phyloP scores from a whole-genome alignment of 2,888 invertebrate genomes.

The Drosophila anomalata region DNA sequence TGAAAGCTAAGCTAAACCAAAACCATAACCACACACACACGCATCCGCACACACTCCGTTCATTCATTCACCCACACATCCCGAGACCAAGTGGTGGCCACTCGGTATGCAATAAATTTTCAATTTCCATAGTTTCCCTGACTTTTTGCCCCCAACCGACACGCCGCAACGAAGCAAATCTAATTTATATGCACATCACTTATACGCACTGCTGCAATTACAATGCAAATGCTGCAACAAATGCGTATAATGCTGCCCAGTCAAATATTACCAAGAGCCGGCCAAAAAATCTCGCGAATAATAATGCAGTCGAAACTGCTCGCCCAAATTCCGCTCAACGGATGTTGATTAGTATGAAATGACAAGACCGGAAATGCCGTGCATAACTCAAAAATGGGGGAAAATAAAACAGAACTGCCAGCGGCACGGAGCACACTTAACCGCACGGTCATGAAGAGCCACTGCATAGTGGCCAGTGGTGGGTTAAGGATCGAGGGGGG shows the following conservation, averaged over 20 bases:
- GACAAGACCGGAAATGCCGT: slow-evolving; percentile 70
- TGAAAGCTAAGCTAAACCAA: slow-evolving; percentile 22
- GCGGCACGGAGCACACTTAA: slow-evolving; percentile 39
- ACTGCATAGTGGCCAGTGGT: slow-evolving; percentile 6
- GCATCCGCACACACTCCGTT: not conserved
- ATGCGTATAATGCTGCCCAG: slow-evolving; percentile 29
- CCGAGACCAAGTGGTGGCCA: slow-evolving; percentile 8
- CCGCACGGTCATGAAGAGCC: slow-evolving; percentile 34
- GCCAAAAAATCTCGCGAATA: slow-evolving; percentile 6
- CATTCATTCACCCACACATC: slow-evolving; percentile 3
- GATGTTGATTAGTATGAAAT: slow-evolving; percentile 81
- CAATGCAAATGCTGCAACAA: slow-evolving; percentile 46
- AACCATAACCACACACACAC: slow-evolving; percentile 14
- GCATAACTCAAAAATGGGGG: slow-evolving; percentile 31
- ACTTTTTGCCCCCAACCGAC: slow-evolving; percentile 21
- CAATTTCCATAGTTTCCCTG: slow-evolving; percentile 55
- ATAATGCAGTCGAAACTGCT: slow-evolving; percentile 39
- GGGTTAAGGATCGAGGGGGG: not conserved
- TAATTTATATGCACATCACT: slow-evolving; percentile 74
- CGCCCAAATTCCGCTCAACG: slow-evolving; percentile 47
- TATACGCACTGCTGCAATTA: slow-evolving; percentile 48
- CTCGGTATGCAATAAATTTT: slow-evolving; percentile 66
- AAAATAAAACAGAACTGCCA: slow-evolving; percentile 33
- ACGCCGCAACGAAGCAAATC: slow-evolving; percentile 55
- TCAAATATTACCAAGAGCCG: slow-evolving; percentile 35